A percentile compares a stretch with the other conserved stretches of the same genome.
Conservation (phyloP, 2,797 vertebrate species). For the Leucoraja ocellata region DNA sequence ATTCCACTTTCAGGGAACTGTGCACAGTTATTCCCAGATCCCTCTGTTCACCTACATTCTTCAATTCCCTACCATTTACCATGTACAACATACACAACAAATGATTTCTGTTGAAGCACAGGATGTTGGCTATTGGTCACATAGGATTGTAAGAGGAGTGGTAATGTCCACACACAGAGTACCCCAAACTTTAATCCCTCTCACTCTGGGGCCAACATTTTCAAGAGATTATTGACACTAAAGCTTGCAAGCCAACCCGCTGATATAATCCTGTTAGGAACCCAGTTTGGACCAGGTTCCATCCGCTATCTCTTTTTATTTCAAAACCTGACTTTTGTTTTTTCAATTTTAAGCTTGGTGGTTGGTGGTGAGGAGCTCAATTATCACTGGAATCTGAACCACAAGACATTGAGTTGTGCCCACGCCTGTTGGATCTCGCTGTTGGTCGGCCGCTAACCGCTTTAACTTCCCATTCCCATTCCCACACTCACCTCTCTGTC, state of each 20-base stretch:
- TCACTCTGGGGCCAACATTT: background rate
- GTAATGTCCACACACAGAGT: background rate
- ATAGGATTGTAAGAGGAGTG: background rate
- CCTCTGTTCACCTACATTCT: too few relatives aligned
- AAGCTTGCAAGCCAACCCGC: background rate
- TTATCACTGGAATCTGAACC: background rate
- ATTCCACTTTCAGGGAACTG: too few relatives aligned
- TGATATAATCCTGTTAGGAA: background rate
- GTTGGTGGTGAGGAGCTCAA: background rate
- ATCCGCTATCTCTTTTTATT: background rate
- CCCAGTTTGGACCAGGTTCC: background rate
- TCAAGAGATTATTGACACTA: background rate
- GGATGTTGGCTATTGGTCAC: background rate
- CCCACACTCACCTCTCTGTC: too few relatives aligned
- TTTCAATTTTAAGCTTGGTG: background rate
- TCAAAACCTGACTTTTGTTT: background rate
- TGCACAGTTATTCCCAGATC: too few relatives aligned
- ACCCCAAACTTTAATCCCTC: background rate
- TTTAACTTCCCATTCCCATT: too few relatives aligned
- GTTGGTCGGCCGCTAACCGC: too few relatives aligned
- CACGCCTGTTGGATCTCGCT: too few relatives aligned
- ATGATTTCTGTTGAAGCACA: background rate
- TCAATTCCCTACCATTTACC: too few relatives aligned
- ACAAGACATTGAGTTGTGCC: too few relatives aligned
- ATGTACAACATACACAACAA: background rate